phyloP scores from a whole-genome alignment of 2,888 invertebrate genomes.

The Eupeodes latifasciatus region DNA sequence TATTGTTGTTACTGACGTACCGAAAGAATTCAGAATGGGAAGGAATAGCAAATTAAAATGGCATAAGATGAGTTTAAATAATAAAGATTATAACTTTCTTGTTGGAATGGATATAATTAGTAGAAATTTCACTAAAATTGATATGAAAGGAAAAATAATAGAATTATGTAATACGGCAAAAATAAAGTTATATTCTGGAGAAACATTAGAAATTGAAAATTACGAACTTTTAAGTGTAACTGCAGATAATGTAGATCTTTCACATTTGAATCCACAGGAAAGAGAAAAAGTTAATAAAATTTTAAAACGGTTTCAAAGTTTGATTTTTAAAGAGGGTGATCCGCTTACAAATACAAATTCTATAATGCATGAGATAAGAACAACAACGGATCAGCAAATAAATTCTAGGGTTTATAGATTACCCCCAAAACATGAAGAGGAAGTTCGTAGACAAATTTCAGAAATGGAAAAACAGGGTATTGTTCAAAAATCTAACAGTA shows the following conservation, averaged over 20 bases:
- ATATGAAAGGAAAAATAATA: not conserved
- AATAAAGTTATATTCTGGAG: constrained; percentile 30
- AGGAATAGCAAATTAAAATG: constrained; percentile 13
- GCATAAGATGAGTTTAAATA: constrained; percentile 10
- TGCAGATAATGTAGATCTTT: not conserved
- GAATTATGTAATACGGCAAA: not conserved
- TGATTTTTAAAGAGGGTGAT: constrained; percentile 24
- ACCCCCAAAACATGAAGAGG: constrained; percentile 24
- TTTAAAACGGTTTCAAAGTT: constrained; percentile 29
- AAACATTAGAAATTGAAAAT: not conserved
- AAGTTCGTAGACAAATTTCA: constrained; percentile 20
- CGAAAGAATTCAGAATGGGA: constrained; percentile 8
- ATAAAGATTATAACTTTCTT: constrained; percentile 11
- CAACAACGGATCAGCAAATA: not conserved
- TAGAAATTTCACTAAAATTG: not conserved
- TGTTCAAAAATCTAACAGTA: constrained; percentile 30
- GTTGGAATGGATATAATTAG: constrained; percentile 8
- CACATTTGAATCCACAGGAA: not conserved
- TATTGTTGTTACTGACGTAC: constrained; percentile 3
- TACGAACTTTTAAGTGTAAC: not conserved
- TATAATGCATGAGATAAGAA: constrained; percentile 6
- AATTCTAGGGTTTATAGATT: constrained; percentile 2
- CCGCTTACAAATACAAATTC: not conserved
- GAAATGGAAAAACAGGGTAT: constrained; percentile 42
- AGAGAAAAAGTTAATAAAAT: not conserved